Percentiles rank a stretch among this genome's conserved stretches.
phyloP scores from a whole-genome alignment of 2,888 invertebrate genomes.

The Rhorus exstirpatorius region DNA sequence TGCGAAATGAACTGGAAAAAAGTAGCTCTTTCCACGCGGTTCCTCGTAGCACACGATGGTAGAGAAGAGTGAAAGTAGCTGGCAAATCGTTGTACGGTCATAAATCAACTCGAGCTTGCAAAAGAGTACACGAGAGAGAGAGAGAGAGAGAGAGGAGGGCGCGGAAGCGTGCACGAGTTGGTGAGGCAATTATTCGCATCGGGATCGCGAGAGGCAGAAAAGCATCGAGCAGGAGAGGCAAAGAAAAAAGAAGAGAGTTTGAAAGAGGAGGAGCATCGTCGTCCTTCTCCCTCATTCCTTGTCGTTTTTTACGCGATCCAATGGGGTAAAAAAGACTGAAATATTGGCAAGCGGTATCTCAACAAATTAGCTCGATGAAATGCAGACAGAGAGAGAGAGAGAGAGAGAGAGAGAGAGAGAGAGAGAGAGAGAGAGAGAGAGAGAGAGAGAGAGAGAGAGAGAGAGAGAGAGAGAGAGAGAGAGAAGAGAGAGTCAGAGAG shows the following conservation, averaged over 20 bases:
- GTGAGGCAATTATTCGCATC: constrained; percentile 83
- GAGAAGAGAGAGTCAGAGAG: constrained; percentile 52
- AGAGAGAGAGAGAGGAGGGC: constrained; percentile 53
- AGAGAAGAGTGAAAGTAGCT: constrained; percentile 62
- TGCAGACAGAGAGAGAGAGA: constrained; percentile 81
- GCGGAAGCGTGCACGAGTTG: constrained; percentile 74
- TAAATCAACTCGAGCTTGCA: constrained; percentile 70
- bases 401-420: constrained; percentile 67
- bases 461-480: constrained; percentile 55
- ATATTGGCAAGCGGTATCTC: constrained; percentile 86
- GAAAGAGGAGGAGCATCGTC: constrained; percentile 43
- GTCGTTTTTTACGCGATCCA: constrained; percentile 76
- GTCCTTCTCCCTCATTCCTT: constrained; percentile 62
- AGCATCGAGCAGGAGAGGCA: constrained; percentile 51
- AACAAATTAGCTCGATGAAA: constrained; percentile 86
- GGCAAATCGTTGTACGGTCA: constrained; percentile 69
- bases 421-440: constrained; percentile 71
- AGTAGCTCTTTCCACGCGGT: constrained; percentile 30
- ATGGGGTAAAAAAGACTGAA: constrained; percentile 84
- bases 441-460: constrained; percentile 56
- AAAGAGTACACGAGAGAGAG: too few species aligned
- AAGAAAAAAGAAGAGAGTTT: constrained; percentile 59
- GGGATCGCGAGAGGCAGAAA: constrained; percentile 78
- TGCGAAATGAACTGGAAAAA: constrained; percentile 65
- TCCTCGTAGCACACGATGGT: constrained; percentile 13